A percentile compares a stretch with the other conserved stretches of the same genome.
Conservation (phyloP, 2,888 invertebrate genomes). For the Trichogramma evanescens region DNA sequence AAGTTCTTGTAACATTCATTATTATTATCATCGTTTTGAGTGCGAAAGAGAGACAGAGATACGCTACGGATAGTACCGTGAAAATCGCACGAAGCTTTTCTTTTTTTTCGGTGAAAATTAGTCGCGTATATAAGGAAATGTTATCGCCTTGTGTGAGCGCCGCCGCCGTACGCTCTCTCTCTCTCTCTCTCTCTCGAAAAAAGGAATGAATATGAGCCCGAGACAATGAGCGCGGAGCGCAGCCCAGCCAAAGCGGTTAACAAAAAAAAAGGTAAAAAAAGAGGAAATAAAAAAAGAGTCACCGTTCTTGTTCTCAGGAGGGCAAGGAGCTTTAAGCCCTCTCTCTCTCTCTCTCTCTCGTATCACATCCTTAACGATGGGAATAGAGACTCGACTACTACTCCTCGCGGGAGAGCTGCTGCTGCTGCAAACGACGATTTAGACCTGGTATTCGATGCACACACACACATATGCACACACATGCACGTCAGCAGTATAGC, state of each 20-base stretch:
- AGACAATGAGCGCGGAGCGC: not conserved
- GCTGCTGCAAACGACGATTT: not conserved
- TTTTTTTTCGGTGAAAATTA: too few species aligned
- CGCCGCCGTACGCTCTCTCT: too few species aligned
- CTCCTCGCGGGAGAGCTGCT: not conserved
- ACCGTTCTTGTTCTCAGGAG: not conserved
- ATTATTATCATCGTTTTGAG: too few species aligned
- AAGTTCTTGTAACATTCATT: too few species aligned
- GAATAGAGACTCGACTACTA: not conserved
- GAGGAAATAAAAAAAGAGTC: not conserved
- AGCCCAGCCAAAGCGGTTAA: not conserved
- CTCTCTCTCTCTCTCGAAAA: too few species aligned
- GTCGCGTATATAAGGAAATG: too few species aligned
- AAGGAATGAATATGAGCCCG: not conserved
- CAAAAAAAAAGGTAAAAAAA: not conserved
- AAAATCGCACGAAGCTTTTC: too few species aligned
- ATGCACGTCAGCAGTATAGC: not conserved
- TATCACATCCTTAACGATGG: conserved; percentile 10
- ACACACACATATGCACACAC: conserved; percentile 9
- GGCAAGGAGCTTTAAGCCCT: not conserved
- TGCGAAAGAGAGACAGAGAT: too few species aligned
- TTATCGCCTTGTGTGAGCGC: too few species aligned
- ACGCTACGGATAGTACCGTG: too few species aligned
- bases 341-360: not conserved
- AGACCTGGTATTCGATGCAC: not conserved